Evolutionary conservation across 2,113 vertebrate genomes (phyloP), one percentile per base, ranked within the genome.

Genomic region (Pseudorectes ferrugineus): DNA sequence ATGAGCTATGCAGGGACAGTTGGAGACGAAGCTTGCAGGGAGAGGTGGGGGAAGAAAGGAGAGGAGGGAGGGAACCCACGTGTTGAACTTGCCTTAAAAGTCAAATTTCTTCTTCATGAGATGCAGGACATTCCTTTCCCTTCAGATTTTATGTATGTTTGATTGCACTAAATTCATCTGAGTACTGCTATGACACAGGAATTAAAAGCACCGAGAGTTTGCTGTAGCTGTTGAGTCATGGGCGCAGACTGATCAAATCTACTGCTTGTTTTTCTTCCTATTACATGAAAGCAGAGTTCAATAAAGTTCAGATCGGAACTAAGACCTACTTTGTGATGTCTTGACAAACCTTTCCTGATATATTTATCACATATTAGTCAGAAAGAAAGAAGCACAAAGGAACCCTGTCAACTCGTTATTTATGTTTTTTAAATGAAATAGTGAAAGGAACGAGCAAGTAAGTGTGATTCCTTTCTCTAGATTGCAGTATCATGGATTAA

Each of bases 401-500:
- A 91, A 36, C 45, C 21, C 76, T 65, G 90, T 49, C 72, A 71
- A 26, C 40, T 88, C 48, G 38, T 74, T 92, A 76, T 92, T 90
- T 83, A 85, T 79, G 54, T 19, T 78, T 91, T 80, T 91, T 11
- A 55, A 96, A 88, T 48, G 57, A 91, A 95, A 91, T 40, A 95
- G 73, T 70, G 86, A 92, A 95, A 93, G 54, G 71, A 95, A 94
- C 43, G 67, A 85, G 67, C 61, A 62, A 89, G 11, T 61, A 88
- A 94, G 77, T 81, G 96, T 88, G 88, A 96, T 71, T 90, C 65
- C 78, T 97, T 96, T 97, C 92, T 95, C 68, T 72, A 82, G 85
- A 92, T 92, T 93, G 78, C 58, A 80, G 70, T 66, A 83, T 63
- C 89, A 78, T 67, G 94, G 97, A 96, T 97, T 97, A 97, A 98